Evolutionary conservation across 2,113 vertebrate genomes (phyloP).

Genomic region (Rhizomys pruinosus): DNA sequence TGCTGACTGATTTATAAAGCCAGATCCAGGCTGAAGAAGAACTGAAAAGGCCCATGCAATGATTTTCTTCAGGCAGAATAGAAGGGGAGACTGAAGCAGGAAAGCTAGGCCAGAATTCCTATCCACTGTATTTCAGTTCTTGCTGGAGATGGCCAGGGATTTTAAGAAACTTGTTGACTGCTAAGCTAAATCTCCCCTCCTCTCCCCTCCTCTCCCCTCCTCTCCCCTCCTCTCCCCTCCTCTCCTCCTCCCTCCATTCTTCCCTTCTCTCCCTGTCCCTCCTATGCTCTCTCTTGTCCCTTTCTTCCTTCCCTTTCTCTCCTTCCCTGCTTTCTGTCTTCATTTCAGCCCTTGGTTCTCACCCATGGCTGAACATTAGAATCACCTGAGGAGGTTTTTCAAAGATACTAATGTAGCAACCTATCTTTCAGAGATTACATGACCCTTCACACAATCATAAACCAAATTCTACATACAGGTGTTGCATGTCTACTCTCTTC

Average conservation of each 20-base stretch:
- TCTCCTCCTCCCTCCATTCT: no score
- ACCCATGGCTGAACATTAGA: not conserved
- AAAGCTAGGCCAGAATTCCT: slow-evolving; percentile 9
- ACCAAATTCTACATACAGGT: not conserved
- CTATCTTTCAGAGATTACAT: not conserved
- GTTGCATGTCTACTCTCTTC: not conserved
- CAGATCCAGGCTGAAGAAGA: not conserved
- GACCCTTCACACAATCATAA: slow-evolving; percentile 1
- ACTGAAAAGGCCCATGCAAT: not conserved
- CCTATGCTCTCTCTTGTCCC: not conserved
- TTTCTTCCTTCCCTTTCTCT: not conserved
- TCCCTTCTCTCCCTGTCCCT: no score
- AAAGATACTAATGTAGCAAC: not conserved
- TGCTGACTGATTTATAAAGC: slow-evolving; percentile 28
- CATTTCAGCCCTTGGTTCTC: slow-evolving; percentile 38
- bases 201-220: not conserved
- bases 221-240: not conserved
- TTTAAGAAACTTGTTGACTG: slow-evolving; percentile 23
- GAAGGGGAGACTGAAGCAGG: slow-evolving; percentile 17
- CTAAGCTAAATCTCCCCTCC: not conserved
- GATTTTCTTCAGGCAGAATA: slow-evolving; percentile 31
- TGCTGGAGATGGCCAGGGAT: not conserved
- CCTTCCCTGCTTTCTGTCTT: not conserved
- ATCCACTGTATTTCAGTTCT: slow-evolving; percentile 21
- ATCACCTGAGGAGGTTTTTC: slow-evolving; percentile 21